Percentiles rank a stretch among this genome's conserved stretches.
These are phyloP conservation scores for Agelas oroides DNA, from an alignment of 37 sponge, comb jelly and placozoan genomes.

Conservation along the genomic window DNA sequence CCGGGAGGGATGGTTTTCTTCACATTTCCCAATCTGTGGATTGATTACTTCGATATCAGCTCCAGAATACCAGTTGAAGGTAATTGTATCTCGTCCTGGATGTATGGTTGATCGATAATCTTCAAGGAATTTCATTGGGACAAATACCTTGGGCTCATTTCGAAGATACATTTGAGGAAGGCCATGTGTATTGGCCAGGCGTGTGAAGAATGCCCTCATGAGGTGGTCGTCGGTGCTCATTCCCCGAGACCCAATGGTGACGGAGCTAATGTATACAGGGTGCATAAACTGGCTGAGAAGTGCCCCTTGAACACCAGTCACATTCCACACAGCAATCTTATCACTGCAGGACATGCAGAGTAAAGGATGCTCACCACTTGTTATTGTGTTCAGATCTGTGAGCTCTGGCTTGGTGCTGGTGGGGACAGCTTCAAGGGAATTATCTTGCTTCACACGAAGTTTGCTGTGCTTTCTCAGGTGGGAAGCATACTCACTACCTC, in stretches of 20 bases:
- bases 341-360: constrained; percentile 88
- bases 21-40: neutral
- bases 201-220: neutral
- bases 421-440: constrained; percentile 1
- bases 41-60: neutral
- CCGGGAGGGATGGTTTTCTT: neutral
- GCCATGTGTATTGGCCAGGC: neutral
- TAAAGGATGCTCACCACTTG: constrained; percentile 66
- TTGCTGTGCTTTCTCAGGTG: neutral
- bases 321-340: constrained; percentile 85
- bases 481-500: neutral
- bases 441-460: neutral
- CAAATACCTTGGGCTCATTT: neutral
- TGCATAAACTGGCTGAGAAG: constrained; percentile 70
- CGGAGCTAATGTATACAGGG: constrained; percentile 75
- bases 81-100: neutral
- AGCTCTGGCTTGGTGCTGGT: constrained; percentile 25
- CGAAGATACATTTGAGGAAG: neutral
- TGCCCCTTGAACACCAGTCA: constrained; percentile 78
- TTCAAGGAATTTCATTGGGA: neutral
- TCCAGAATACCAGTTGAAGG: constrained; percentile 8
- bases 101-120: neutral
- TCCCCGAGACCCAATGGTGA: constrained; percentile 51
- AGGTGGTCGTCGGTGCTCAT: constrained; percentile 17
- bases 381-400: constrained; percentile 55